Base-by-base conservation (phyloP, 2,888 invertebrate genomes). In the Drosophila birchii region DNA sequence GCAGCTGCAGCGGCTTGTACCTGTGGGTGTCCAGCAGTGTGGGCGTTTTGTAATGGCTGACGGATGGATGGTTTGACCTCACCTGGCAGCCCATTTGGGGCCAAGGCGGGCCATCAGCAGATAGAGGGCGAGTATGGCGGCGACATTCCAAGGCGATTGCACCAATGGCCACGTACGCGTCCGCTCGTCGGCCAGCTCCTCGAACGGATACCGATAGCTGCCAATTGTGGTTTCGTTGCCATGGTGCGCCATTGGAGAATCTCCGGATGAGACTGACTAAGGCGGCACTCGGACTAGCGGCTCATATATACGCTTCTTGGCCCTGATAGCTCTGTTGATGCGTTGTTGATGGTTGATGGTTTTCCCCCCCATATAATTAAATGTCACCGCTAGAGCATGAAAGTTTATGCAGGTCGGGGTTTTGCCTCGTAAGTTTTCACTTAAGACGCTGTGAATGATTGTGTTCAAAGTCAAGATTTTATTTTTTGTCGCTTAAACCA, bases 101-200 rank as follows among this genome's bases (percentile, higher is more conserved):
- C 97, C 97, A 23, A 94, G 93, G 94, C 95, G 95, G 14, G 97
- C 97, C 81, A 97, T 94, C 80, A 95, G 93, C 47, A 97, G 93
- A 91, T 98, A 98, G 12, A 95, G 78, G 56, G 94, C 75, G 14
- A 96, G 95, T 91, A 96, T 95, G 23, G 95, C 84, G 7, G 95
- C 88, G 7, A 96, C 97, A 1, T 96, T 96, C 63, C 94, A 91
- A 1, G 97, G 97, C 0, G 97, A 97, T 85, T 96, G 96, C 63
- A 97, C 97, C 85, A 97, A 92, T 0, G 95, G 95, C 97, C 97
- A 97, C 93, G 96, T 96, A 93, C 95, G 95, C 38, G 97, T 96
- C 89, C 97, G 94, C 78, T 94, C 93, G 92, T 97, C 97, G 23
- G 80, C 79, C 51, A 88, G 53, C 51, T 81, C 72, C 18, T 88